phyloP scores from a whole-genome alignment of 2,113 vertebrate genomes.

The Clinocottus analis region DNA sequence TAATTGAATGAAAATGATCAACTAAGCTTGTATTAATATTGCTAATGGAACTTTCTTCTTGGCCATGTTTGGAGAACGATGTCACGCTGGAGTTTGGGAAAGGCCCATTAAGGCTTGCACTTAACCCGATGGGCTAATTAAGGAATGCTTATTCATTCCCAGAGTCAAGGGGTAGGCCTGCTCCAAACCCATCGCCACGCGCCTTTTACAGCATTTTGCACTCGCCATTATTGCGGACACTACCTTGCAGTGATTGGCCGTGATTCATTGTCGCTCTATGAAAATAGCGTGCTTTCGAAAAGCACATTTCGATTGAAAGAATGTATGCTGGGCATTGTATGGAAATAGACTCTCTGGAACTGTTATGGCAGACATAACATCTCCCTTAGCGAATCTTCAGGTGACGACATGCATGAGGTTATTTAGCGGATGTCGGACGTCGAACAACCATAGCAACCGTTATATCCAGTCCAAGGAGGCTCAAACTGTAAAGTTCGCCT shows the following conservation, averaged over 20 bases:
- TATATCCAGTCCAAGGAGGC: background rate
- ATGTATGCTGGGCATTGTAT: constrained; percentile 63
- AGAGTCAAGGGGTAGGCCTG: constrained; percentile 87
- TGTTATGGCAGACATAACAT: constrained; percentile 45
- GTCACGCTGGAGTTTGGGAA: constrained; percentile 98
- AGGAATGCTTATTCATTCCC: constrained; percentile 97
- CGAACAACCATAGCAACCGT: constrained; percentile 31
- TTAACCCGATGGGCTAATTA: constrained; percentile 99
- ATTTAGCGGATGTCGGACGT: constrained; percentile 32
- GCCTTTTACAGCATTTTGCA: constrained; percentile 94
- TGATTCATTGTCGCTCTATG: constrained; percentile 74
- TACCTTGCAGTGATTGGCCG: constrained; percentile 56
- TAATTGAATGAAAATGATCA: constrained; percentile 99
- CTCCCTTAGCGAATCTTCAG: constrained; percentile 25
- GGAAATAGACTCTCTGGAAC: constrained; percentile 66
- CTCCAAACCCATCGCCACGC: constrained; percentile 85
- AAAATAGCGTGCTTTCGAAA: constrained; percentile 73
- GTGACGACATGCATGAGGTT: constrained; percentile 44
- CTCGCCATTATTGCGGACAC: constrained; percentile 85
- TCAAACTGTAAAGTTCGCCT: background rate
- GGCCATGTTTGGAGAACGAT: constrained; percentile 98
- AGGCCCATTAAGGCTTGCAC: constrained; percentile 98
- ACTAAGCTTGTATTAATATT: constrained; percentile 99
- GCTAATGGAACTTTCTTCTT: constrained; percentile 99
- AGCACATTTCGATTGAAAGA: constrained; percentile 70